phyloP scores from a whole-genome alignment of 2,797 vertebrate genomes.

The Pelobates cultripes region DNA sequence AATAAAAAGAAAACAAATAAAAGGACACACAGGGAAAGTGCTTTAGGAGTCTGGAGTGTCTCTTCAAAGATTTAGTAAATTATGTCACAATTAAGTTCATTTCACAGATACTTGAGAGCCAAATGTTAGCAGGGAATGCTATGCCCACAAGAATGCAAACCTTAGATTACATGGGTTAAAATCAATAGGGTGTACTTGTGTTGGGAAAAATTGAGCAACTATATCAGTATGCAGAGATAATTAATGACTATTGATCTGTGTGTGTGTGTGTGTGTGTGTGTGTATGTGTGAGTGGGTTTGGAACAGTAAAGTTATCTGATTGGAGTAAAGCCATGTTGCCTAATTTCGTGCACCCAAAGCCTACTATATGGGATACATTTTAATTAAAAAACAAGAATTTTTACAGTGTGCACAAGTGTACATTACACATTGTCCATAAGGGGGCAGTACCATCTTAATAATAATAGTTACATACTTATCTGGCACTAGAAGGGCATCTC shows the following conservation, averaged over 20 bases:
- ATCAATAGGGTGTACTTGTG: neutral
- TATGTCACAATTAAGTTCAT: too few species aligned
- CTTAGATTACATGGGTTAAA: neutral
- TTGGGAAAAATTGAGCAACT: neutral
- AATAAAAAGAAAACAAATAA: too few species aligned
- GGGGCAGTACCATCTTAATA: conserved; percentile 38
- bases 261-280: too few species aligned
- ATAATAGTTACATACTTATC: conserved; percentile 4
- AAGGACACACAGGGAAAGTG: too few species aligned
- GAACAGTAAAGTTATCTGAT: neutral
- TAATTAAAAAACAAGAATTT: neutral
- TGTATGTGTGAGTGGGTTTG: neutral
- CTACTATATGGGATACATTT: neutral
- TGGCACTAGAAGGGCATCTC: conserved; percentile 2
- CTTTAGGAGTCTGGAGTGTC: too few species aligned
- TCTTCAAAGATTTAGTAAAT: too few species aligned
- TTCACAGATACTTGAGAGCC: too few species aligned
- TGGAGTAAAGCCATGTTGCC: neutral
- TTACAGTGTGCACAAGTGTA: neutral
- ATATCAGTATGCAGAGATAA: neutral
- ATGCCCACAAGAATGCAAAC: too few species aligned
- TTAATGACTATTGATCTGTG: neutral
- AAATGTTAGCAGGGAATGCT: too few species aligned
- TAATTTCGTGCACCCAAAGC: neutral
- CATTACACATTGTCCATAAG: conserved; percentile 23